phyloP scores from a whole-genome alignment of 2,797 vertebrate genomes.

The Trachurus trachurus region DNA sequence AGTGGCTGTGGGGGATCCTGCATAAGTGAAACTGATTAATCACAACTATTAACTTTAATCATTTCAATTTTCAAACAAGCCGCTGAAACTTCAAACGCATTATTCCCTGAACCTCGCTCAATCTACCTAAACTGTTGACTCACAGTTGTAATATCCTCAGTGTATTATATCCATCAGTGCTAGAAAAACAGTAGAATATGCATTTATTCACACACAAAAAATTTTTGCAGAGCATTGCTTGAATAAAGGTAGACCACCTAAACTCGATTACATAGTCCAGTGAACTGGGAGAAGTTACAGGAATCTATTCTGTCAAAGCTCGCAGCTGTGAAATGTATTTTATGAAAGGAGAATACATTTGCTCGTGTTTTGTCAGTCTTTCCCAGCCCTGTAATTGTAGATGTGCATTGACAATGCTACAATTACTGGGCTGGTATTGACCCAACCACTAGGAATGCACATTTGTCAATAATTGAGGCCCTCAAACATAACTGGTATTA shows the following conservation, averaged over 20 bases:
- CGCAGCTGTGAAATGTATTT: slow-evolving; percentile 60
- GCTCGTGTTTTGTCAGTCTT: slow-evolving; percentile 46
- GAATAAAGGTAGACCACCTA: slow-evolving; percentile 47
- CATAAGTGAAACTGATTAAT: neutral
- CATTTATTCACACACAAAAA: slow-evolving; percentile 32
- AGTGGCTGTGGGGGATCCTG: neutral
- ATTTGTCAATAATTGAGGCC: slow-evolving; percentile 49
- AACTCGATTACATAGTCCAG: slow-evolving; percentile 63
- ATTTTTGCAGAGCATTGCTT: slow-evolving; percentile 18
- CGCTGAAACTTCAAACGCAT: neutral
- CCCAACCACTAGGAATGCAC: slow-evolving; percentile 22
- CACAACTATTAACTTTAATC: neutral
- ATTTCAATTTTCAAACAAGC: neutral
- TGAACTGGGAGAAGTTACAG: slow-evolving; percentile 57
- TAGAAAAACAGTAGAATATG: slow-evolving; percentile 15
- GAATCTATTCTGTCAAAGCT: slow-evolving; percentile 63
- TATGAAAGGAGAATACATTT: slow-evolving; percentile 32
- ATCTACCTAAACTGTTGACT: slow-evolving; percentile 20
- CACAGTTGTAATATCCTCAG: neutral
- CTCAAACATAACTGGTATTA: slow-evolving; percentile 44
- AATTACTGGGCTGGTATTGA: slow-evolving; percentile 43
- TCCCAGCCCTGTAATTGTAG: slow-evolving; percentile 44
- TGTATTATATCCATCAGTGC: slow-evolving; percentile 32
- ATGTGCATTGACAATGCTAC: slow-evolving; percentile 15
- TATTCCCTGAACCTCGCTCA: neutral